phyloP scores from a whole-genome alignment of 2,113 vertebrate genomes.

The Nannospalax galili region DNA sequence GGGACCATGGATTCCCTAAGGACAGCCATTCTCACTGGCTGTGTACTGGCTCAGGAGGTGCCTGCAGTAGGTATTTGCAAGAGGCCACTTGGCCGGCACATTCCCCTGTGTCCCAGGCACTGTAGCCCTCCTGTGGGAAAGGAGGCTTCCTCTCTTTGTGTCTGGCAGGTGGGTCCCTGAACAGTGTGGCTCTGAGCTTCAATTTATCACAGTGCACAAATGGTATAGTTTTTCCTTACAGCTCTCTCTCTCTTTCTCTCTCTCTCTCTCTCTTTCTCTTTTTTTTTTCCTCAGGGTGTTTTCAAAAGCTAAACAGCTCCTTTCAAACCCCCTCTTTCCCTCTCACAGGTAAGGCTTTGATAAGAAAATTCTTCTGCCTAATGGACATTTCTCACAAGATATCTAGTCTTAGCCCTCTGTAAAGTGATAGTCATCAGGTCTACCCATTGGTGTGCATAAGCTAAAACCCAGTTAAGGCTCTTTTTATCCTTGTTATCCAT shows the following conservation, averaged over 20 bases:
- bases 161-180: background rate
- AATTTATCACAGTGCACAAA: background rate
- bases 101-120: background rate
- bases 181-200: background rate
- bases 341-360: slow-evolving; percentile 1
- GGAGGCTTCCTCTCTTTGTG: background rate
- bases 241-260: background rate
- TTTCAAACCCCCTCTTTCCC: background rate
- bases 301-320: background rate
- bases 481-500: background rate
- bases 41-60: background rate
- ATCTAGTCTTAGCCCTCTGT: background rate
- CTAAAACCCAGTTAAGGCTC: background rate
- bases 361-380: background rate
- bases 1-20: background rate
- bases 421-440: background rate
- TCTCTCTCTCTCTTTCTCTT: background rate
- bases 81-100: background rate
- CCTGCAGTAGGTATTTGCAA: background rate
- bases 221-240: background rate
- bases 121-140: background rate
- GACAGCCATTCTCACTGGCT: background rate
- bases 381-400: background rate
- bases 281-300: background rate
- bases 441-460: background rate